These are phyloP conservation scores for Pica pica DNA, from an alignment of 2,113 vertebrate species.

Conservation along the genomic window DNA sequence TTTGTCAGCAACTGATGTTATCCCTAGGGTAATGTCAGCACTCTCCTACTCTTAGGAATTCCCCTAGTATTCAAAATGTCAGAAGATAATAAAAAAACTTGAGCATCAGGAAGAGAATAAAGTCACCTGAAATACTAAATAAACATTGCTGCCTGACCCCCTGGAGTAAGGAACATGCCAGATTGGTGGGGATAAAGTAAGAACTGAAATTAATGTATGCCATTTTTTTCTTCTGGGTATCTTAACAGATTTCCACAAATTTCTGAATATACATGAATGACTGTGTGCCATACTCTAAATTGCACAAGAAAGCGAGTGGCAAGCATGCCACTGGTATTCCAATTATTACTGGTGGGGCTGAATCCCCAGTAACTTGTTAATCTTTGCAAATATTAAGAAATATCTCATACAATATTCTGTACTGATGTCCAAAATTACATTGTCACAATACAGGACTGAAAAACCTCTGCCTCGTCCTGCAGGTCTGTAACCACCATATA, in stretches of 20 bases:
- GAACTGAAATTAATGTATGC: background rate
- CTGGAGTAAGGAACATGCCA: background rate
- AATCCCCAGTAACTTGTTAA: background rate
- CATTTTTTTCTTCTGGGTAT: background rate
- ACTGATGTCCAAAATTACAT: background rate
- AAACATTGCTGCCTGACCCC: background rate
- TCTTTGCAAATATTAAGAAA: background rate
- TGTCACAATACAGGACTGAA: background rate
- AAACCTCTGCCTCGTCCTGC: background rate
- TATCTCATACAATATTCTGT: background rate
- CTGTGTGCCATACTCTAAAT: background rate
- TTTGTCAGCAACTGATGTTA: conserved; percentile 10
- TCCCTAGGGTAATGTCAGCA: background rate
- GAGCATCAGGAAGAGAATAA: background rate
- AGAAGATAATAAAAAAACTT: background rate
- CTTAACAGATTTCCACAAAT: background rate
- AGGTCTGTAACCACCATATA: background rate
- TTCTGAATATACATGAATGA: background rate
- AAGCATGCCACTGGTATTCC: background rate
- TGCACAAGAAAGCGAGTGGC: background rate
- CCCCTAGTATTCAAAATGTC: background rate
- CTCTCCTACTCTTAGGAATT: background rate
- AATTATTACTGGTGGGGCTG: background rate
- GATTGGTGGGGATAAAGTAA: background rate
- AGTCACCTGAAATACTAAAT: background rate